Conservation (phyloP, 92 coral and sea anemone genomes). For the Epizoanthus stellaris region DNA sequence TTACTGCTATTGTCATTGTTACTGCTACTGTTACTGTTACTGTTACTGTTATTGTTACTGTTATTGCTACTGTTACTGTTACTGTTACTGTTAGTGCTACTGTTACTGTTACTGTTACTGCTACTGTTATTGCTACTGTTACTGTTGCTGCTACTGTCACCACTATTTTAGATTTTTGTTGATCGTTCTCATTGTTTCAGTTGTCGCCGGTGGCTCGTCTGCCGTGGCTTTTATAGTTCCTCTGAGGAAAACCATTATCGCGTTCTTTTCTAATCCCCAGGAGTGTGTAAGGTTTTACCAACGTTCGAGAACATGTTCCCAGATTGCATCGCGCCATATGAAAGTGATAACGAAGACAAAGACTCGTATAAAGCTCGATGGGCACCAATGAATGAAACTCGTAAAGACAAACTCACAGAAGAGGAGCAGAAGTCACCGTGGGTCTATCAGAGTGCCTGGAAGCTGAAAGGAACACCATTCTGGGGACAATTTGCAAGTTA, state of each 20-base stretch:
- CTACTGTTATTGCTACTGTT: no score
- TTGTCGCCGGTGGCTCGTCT: background rate
- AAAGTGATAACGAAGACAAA: conserved; percentile 83
- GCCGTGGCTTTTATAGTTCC: background rate
- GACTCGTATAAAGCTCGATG: conserved; percentile 60
- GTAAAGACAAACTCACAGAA: conserved; percentile 44
- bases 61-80: background rate
- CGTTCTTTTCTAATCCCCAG: conserved; percentile 40
- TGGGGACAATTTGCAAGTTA: conserved; percentile 95
- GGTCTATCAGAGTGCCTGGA: conserved; percentile 89
- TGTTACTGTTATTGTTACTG: background rate
- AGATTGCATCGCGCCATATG: conserved; percentile 82
- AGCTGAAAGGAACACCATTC: conserved; percentile 94
- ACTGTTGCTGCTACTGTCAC: no score
- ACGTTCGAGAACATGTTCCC: conserved; percentile 54
- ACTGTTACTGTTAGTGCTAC: no score
- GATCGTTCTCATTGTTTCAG: background rate
- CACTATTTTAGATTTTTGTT: no score
- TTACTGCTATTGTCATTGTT: background rate
- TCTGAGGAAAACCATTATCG: no score
- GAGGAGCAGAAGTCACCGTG: conserved; percentile 76
- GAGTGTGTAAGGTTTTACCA: conserved; percentile 73
- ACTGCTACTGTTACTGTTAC: background rate
- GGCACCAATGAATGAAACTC: conserved; percentile 61
- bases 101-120: no score